These are phyloP conservation scores for Harpagoxenus sublaevis DNA, from an alignment of 2,888 invertebrate genomes.

Conservation along the genomic window DNA sequence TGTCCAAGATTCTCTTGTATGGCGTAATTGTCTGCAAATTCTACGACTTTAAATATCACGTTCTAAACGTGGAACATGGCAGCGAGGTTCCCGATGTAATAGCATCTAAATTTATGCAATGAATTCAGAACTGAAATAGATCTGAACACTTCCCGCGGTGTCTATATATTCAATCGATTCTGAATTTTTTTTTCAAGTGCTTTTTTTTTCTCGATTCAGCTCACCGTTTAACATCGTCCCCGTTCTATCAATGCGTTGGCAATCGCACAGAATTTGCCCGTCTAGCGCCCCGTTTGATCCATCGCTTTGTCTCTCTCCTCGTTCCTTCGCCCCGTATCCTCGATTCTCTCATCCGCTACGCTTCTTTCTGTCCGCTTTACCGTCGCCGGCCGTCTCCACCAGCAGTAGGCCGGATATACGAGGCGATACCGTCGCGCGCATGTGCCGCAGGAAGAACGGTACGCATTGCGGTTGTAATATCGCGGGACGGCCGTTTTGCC, in stretches of 20 bases:
- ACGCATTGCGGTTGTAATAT: slow-evolving; percentile 85
- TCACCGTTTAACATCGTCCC: slow-evolving; percentile 77
- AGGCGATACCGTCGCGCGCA: slow-evolving; percentile 76
- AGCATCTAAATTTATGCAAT: neutral
- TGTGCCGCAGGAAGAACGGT: slow-evolving; percentile 76
- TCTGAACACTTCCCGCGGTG: neutral
- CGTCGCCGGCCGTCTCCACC: neutral
- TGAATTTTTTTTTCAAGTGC: neutral
- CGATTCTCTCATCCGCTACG: slow-evolving; percentile 18
- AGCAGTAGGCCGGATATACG: slow-evolving; percentile 74
- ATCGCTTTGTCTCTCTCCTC: slow-evolving; percentile 38
- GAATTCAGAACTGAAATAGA: neutral
- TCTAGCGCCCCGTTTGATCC: slow-evolving; percentile 39
- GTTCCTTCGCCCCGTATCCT: neutral
- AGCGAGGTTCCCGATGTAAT: neutral
- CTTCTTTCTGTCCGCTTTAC: slow-evolving; percentile 33
- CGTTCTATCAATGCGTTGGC: slow-evolving; percentile 81
- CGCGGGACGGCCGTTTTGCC: slow-evolving; percentile 74
- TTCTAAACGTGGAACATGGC: neutral
- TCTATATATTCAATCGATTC: neutral
- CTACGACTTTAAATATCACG: neutral
- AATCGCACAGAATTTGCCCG: slow-evolving; percentile 76
- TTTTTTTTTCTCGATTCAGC: neutral
- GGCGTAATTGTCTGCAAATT: neutral
- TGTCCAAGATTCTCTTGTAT: neutral